phyloP scores from a whole-genome alignment of 2,888 invertebrate genomes.

The Meloe dianella region DNA sequence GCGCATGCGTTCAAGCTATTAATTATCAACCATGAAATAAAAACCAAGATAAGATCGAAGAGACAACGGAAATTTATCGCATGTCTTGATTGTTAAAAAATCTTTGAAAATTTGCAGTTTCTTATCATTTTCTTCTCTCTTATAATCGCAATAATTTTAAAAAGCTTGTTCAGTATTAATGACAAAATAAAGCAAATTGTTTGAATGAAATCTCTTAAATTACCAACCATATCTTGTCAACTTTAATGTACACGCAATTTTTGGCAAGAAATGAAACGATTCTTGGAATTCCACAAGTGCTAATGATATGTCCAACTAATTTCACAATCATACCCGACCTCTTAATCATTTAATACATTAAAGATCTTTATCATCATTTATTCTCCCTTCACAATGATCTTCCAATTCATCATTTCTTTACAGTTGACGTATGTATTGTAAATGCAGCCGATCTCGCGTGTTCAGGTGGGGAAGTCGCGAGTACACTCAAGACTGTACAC shows the following conservation, averaged over 20 bases:
- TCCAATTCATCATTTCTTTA: constrained; percentile 54
- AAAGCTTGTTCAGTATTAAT: no score
- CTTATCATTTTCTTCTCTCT: no score
- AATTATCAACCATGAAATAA: constrained; percentile 29
- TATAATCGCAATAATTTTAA: no score
- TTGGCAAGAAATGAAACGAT: constrained; percentile 12
- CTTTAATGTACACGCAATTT: not conserved
- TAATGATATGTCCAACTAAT: constrained; percentile 47
- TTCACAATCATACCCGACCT: constrained; percentile 49
- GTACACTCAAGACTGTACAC: constrained; percentile 33
- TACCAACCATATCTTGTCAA: not conserved
- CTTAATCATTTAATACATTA: constrained; percentile 47
- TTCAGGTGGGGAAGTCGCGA: constrained; percentile 43
- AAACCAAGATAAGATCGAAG: constrained; percentile 31
- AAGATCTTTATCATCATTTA: constrained; percentile 53
- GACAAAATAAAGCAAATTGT: not conserved
- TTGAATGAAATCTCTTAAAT: not conserved
- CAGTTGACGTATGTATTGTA: constrained; percentile 47
- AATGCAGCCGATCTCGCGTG: constrained; percentile 50
- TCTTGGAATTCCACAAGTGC: constrained; percentile 32
- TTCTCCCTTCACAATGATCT: constrained; percentile 51
- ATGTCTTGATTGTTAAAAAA: not conserved
- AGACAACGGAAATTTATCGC: constrained; percentile 9
- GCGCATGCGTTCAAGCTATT: constrained; percentile 31
- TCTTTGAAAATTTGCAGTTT: not conserved